Evolutionary conservation across 2,888 invertebrate species (phyloP).

Genomic region (Lysandra bellargus): DNA sequence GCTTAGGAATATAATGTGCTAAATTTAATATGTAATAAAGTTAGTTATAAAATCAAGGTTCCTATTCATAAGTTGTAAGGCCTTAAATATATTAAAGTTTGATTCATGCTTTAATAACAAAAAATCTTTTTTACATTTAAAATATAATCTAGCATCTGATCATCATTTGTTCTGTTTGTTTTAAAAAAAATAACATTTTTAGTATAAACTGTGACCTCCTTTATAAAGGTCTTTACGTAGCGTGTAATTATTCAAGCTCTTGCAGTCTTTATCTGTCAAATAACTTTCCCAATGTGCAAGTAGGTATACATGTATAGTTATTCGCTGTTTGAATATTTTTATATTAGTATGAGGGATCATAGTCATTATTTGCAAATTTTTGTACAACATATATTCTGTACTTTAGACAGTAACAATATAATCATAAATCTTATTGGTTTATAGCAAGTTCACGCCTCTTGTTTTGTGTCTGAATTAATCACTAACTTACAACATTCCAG

Average conservation of each 20-base stretch:
- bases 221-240: background rate
- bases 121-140: background rate
- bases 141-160: background rate
- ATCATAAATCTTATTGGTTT: conserved; percentile 4
- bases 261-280: too few species aligned
- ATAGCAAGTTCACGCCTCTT: background rate
- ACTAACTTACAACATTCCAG: conserved; percentile 20
- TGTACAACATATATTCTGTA: background rate
- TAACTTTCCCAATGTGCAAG: background rate
- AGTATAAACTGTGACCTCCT: background rate
- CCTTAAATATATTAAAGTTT: background rate
- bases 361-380: background rate
- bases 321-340: background rate
- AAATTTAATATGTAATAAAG: background rate
- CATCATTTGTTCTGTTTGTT: background rate
- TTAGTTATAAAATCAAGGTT: background rate
- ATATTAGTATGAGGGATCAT: background rate
- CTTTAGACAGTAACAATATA: background rate
- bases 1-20: background rate
- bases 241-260: background rate
- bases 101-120: background rate
- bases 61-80: conserved; percentile 1
- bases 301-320: background rate
- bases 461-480: background rate
- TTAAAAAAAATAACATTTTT: background rate